Evolutionary conservation across 2,888 invertebrate species (phyloP).

Genomic region (Ophioninae sp.): DNA sequence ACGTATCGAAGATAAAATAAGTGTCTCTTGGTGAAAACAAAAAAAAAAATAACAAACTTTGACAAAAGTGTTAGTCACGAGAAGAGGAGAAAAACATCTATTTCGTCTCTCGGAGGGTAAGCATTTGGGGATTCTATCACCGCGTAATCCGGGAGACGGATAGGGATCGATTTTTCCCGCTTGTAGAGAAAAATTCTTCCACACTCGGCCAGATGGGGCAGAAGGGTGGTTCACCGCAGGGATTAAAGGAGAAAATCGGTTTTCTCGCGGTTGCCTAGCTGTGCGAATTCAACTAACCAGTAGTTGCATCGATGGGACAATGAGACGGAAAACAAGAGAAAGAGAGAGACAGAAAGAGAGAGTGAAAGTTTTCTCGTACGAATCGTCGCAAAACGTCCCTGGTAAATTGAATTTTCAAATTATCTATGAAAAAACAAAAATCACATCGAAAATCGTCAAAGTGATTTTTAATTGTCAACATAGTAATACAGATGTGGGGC

Average conservation of each 20-base stretch:
- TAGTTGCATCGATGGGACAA: slow-evolving; percentile 45
- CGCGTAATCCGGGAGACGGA: slow-evolving; percentile 39
- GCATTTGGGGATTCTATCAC: slow-evolving; percentile 9
- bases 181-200: slow-evolving; percentile 28
- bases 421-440: slow-evolving; percentile 4
- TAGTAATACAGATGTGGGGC: too few relatives aligned
- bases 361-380: background rate
- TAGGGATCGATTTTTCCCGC: slow-evolving; percentile 40
- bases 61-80: background rate
- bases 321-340: slow-evolving; percentile 12
- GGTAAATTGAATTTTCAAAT: slow-evolving; percentile 9
- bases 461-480: too few relatives aligned
- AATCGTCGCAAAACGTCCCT: background rate
- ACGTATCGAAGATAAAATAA: slow-evolving; percentile 6
- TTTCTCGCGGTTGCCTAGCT: slow-evolving; percentile 53
- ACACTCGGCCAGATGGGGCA: slow-evolving; percentile 27
- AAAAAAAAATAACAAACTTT: background rate
- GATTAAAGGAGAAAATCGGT: slow-evolving; percentile 58
- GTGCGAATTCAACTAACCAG: slow-evolving; percentile 52
- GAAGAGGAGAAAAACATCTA: slow-evolving; percentile 3
- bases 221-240: slow-evolving; percentile 48
- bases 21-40: background rate
- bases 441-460: background rate
- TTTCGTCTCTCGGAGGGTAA: slow-evolving; percentile 9
- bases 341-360: background rate